Conservation (phyloP, 2,113 vertebrate genomes). For the Tragelaphus imberbis region DNA sequence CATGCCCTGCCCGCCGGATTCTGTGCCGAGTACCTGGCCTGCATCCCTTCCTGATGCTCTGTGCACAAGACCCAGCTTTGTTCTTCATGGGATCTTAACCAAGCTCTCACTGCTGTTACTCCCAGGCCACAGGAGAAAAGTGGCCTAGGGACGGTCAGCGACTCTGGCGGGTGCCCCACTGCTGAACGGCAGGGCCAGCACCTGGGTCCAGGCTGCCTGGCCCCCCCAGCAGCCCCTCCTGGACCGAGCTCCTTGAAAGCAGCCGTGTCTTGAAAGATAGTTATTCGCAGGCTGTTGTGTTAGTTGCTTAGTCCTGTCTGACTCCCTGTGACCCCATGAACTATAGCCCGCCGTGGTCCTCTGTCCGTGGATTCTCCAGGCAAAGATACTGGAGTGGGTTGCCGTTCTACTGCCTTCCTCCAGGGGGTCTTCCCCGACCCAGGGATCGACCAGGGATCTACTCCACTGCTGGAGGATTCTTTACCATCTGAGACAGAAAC, state of each 20-base stretch:
- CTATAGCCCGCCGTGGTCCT: not conserved
- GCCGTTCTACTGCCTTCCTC: not conserved
- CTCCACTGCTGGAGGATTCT: not conserved
- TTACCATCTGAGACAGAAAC: not conserved
- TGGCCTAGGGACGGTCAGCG: not conserved
- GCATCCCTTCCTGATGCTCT: not conserved
- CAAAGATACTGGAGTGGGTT: not conserved
- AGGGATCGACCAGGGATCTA: not conserved
- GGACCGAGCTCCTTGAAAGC: not conserved
- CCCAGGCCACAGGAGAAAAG: not conserved
- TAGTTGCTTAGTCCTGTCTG: not conserved
- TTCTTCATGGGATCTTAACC: not conserved
- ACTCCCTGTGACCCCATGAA: not conserved
- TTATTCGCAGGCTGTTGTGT: not conserved
- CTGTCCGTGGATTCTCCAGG: not conserved
- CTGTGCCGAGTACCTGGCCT: not conserved
- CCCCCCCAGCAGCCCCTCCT: not conserved
- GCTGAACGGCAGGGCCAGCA: not conserved
- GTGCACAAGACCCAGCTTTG: fast-evolving
- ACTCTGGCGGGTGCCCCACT: not conserved
- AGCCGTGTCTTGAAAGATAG: not conserved
- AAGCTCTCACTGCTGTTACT: fast-evolving
- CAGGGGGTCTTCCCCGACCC: not conserved
- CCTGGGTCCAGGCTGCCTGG: not conserved
- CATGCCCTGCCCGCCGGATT: fast-evolving